Percentiles rank a stretch among this genome's conserved stretches.
These are phyloP conservation scores for Cylindroiulus punctatus DNA, from an alignment of 2,888 invertebrate species.

Conservation along the genomic window DNA sequence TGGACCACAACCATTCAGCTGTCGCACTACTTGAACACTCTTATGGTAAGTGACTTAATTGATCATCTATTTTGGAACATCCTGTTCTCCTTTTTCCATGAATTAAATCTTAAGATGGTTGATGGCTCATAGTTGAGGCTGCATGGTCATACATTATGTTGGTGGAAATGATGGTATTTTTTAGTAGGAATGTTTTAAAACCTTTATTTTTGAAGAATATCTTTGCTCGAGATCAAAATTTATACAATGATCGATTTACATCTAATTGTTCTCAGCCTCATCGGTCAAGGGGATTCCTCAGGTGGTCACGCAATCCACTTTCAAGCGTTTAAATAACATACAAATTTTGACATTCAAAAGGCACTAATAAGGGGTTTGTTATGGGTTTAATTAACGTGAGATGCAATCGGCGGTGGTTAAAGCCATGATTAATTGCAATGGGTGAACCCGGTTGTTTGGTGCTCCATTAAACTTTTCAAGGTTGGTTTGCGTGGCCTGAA, in stretches of 20 bases:
- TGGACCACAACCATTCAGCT: constrained; percentile 81
- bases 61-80: too few relatives aligned
- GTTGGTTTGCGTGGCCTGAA: neutral
- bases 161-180: neutral
- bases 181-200: neutral
- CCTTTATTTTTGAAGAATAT: neutral
- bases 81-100: neutral
- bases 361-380: constrained; percentile 5
- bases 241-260: neutral
- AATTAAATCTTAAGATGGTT: neutral
- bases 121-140: neutral
- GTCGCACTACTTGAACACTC: constrained; percentile 86
- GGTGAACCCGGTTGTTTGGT: neutral
- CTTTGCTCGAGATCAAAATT: neutral
- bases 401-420: neutral
- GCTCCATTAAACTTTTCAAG: constrained; percentile 36
- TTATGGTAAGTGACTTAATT: constrained; percentile 71
- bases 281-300: neutral
- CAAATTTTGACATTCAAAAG: neutral
- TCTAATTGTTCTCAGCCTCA: neutral
- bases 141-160: neutral
- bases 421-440: neutral
- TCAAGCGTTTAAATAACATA: constrained; percentile 1
- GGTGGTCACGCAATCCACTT: constrained; percentile 1
- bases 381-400: constrained; percentile 19